Conservation (phyloP, 2,113 vertebrate genomes). For the Proterorhinus semilunaris region DNA sequence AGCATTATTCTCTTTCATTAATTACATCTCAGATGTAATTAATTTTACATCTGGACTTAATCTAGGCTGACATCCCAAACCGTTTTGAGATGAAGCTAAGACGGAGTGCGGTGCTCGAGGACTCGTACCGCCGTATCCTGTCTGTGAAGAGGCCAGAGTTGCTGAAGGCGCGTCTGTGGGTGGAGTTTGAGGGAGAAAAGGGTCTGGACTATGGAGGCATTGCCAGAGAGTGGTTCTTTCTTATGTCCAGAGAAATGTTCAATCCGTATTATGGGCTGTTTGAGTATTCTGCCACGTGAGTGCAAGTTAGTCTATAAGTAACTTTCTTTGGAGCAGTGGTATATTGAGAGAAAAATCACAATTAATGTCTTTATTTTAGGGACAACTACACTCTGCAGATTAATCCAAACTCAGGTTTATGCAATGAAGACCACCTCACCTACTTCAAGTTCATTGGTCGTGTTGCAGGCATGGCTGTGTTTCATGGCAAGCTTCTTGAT, state of each 20-base stretch:
- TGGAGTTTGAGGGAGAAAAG: slow-evolving; percentile 97
- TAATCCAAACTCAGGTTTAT: slow-evolving; percentile 96
- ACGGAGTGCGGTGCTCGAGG: slow-evolving; percentile 88
- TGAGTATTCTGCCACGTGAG: slow-evolving; percentile 98
- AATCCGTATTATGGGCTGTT: slow-evolving; percentile 98
- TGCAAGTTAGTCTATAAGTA: slow-evolving; percentile 28
- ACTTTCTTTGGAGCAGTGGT: not conserved
- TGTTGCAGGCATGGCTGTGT: slow-evolving; percentile 97
- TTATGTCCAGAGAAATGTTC: slow-evolving; percentile 99
- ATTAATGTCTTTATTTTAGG: slow-evolving; percentile 62
- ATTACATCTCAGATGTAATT: too few relatives aligned
- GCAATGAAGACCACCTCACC: slow-evolving; percentile 96
- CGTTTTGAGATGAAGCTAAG: slow-evolving; percentile 95
- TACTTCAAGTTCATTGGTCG: slow-evolving; percentile 99
- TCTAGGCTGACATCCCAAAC: slow-evolving; percentile 93
- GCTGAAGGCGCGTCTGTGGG: slow-evolving; percentile 95
- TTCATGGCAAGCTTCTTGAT: slow-evolving; percentile 95
- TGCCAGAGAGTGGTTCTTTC: slow-evolving; percentile 97
- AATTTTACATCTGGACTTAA: not conserved
- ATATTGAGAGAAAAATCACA: not conserved
- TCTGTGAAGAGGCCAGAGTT: slow-evolving; percentile 88
- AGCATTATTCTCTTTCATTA: not conserved
- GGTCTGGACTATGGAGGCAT: slow-evolving; percentile 96
- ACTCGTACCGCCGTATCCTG: slow-evolving; percentile 92
- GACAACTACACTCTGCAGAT: slow-evolving; percentile 99